Evolutionary conservation across 2,888 invertebrate species (phyloP).

Genomic region (Meloe dianella): DNA sequence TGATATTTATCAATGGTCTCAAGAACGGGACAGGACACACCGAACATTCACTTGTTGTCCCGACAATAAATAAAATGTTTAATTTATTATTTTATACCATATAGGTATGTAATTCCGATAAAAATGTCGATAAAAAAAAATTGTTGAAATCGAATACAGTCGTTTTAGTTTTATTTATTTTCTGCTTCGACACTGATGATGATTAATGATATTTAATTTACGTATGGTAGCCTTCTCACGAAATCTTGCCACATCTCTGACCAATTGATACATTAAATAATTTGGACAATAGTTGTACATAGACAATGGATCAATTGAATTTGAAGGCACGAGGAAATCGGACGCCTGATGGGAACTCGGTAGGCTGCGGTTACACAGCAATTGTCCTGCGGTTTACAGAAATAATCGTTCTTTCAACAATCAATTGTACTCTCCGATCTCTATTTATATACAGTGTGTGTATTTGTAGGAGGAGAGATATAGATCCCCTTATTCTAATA

Average conservation of each 20-base stretch:
- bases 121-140: not conserved
- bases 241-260: not conserved
- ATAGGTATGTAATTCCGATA: not conserved
- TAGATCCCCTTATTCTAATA: not conserved
- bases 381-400: constrained; percentile 31
- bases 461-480: not conserved
- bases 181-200: too few relatives aligned
- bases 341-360: constrained; percentile 42
- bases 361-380: constrained; percentile 46
- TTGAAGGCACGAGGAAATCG: constrained; percentile 16
- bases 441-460: not conserved
- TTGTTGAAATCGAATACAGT: not conserved
- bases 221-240: not conserved
- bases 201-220: not conserved
- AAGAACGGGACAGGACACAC: not conserved
- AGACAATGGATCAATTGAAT: constrained; percentile 25
- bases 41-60: not conserved
- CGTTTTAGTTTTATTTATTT: too few relatives aligned
- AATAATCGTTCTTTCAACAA: constrained; percentile 12
- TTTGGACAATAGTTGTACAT: constrained; percentile 11
- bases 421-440: not conserved
- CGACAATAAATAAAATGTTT: constrained; percentile 9
- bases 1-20: constrained; percentile 12
- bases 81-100: constrained; percentile 7
- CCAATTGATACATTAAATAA: constrained; percentile 24